Conservation (phyloP, 2,797 vertebrate genomes). For the Artibeus jamaicensis region DNA sequence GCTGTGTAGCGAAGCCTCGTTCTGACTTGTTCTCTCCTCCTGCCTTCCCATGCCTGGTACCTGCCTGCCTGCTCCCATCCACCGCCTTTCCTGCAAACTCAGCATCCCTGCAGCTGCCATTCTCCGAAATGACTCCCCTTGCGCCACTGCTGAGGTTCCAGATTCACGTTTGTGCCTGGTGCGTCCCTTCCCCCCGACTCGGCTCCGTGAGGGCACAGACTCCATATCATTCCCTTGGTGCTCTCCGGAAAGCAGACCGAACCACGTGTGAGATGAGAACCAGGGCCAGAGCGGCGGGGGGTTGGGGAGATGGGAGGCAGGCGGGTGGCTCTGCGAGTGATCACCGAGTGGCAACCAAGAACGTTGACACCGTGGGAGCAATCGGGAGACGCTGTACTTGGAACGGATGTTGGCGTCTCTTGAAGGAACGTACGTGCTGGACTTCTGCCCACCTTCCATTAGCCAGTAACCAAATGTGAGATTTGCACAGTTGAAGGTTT, state of each 20-base stretch:
- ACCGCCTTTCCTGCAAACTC: not conserved
- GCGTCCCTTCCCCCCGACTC: not conserved
- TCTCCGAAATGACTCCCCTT: not conserved
- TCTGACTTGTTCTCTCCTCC: accelerated
- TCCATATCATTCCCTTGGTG: not conserved
- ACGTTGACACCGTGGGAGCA: not conserved
- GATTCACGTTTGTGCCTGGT: not conserved
- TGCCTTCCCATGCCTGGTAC: not conserved
- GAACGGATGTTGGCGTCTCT: not conserved
- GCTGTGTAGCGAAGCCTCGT: too few relatives aligned
- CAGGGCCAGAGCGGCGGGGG: not conserved
- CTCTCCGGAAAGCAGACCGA: not conserved
- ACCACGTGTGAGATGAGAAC: not conserved
- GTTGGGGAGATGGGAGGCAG: too few relatives aligned
- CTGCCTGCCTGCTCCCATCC: not conserved
- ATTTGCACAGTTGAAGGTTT: not conserved
- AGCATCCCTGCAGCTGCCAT: not conserved
- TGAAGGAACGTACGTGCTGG: not conserved
- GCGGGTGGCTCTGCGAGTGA: not conserved
- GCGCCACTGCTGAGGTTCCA: too few relatives aligned
- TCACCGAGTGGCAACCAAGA: not conserved
- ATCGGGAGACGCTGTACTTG: not conserved
- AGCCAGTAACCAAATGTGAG: not conserved
- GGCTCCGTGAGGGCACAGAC: not conserved
- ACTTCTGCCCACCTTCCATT: not conserved